These are phyloP conservation scores for Plodia interpunctella DNA, from an alignment of 1,140 invertebrate species.

Conservation along the genomic window DNA sequence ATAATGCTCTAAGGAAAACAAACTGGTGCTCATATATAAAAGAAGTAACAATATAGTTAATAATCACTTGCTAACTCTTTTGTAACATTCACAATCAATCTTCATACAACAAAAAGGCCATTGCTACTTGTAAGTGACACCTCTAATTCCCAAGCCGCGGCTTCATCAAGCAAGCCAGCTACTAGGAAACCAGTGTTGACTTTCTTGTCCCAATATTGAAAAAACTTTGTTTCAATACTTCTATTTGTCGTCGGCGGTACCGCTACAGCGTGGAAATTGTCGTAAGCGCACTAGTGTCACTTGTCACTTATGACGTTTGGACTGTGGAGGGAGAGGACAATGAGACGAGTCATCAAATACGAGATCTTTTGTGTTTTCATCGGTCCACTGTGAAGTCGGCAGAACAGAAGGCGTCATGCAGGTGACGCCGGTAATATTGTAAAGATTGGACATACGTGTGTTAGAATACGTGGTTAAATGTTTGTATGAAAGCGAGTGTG, in stretches of 20 bases:
- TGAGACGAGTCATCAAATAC: neutral
- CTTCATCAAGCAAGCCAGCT: constrained; percentile 11
- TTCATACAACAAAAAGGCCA: neutral
- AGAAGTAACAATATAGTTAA: too few relatives aligned
- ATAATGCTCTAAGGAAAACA: too few relatives aligned
- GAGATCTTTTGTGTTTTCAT: neutral
- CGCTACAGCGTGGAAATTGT: neutral
- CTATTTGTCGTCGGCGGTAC: neutral
- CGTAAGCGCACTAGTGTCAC: neutral
- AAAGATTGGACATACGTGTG: neutral
- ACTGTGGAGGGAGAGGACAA: neutral
- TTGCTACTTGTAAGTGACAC: constrained; percentile 3
- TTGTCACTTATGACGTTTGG: neutral
- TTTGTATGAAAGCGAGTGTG: too few relatives aligned
- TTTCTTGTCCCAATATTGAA: constrained; percentile 19
- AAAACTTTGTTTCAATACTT: constrained; percentile 12
- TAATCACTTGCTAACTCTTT: too few relatives aligned
- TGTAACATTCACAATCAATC: neutral
- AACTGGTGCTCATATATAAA: too few relatives aligned
- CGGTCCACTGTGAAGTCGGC: constrained; percentile 8
- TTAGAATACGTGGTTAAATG: too few relatives aligned
- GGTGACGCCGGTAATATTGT: neutral
- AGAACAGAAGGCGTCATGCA: constrained; percentile 7
- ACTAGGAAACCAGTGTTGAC: constrained; percentile 18
- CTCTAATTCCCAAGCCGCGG: constrained; percentile 1